Conservation (phyloP, 35 echinoderm and acorn worm genomes). For the Lytechinus variegatus region DNA sequence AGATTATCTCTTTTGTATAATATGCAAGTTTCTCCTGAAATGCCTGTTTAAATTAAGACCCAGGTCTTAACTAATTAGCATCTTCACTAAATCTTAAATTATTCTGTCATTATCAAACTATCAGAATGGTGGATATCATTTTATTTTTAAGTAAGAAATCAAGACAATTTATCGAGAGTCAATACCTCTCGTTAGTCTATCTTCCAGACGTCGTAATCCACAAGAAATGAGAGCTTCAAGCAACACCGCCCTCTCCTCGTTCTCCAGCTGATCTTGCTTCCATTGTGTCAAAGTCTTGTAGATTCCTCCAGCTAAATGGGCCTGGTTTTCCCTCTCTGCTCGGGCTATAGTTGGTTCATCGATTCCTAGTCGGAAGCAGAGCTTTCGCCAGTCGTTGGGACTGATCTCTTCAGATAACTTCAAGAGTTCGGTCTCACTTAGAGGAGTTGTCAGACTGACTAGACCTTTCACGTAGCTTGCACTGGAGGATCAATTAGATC, state of each 20-base stretch:
- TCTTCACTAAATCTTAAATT: no score
- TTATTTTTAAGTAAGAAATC: no score
- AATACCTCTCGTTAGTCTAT: constrained; percentile 20
- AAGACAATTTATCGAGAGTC: no score
- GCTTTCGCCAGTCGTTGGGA: constrained; percentile 36
- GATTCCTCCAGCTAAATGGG: neutral
- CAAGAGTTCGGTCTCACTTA: constrained; percentile 4
- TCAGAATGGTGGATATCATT: no score
- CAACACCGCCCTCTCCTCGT: constrained; percentile 37
- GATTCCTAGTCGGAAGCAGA: constrained; percentile 31
- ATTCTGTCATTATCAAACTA: no score
- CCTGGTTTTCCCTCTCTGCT: neutral
- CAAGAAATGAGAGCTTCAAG: constrained; percentile 25
- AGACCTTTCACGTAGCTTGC: neutral
- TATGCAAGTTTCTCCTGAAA: no score
- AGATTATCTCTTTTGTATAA: no score
- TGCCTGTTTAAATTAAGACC: no score
- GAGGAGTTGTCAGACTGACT: neutral
- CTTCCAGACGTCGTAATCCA: constrained; percentile 32
- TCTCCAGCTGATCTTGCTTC: neutral
- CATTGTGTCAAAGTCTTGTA: neutral
- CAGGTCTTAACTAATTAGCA: no score
- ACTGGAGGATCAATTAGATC: neutral
- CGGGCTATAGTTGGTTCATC: neutral
- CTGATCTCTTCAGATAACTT: constrained; percentile 41